Base-by-base conservation (phyloP, 1,140 invertebrate species). In the Drosophila triauraria region DNA sequence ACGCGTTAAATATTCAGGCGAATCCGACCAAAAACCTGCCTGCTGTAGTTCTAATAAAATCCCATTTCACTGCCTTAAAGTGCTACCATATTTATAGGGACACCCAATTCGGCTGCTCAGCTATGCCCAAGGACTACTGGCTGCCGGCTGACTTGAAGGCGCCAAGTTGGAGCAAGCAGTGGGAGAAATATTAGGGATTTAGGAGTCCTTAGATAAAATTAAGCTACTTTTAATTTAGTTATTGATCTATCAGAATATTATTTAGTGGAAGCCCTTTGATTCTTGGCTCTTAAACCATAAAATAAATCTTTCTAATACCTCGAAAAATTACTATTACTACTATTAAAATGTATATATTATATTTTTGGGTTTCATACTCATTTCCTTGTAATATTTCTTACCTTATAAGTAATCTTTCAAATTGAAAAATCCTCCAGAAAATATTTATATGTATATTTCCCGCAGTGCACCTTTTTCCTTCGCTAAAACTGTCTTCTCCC, bases 41-140 rank as follows among this genome's bases (percentile, higher is more conserved):
- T 56, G 3, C 23, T 68, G 7, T 40, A 69, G 35, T 23, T 40
- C 9, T 54, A 44, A 54, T 69, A 44, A 32, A 54, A 56, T 56
- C 20, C 32, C 30, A 30, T 38, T 44, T 23, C 20, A 17, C 30
- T 8, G 27, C 23, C 4, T 25, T 15, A 32, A 68, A 38, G 67
- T 70, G 67, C 23, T 51, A n/a, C 13, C 20, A 46, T 56, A 70
- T 69, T 54, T 69, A 69, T 40, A 30, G 63, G 10, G 27, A 69
- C 48, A 46, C 67, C 63, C 67, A 46, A 46, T 70, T 58, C 12
- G 15, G 12, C 25, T 48, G 58, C 57, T 75, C 35, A 54, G 71
- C 35, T 53, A 74, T 74, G 71, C 46, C 72, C 59, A 75, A 58
- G 68, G 35, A 70, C 44, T 53, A 0, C n/a, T 40, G 58, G 8